Percentiles rank a stretch among this genome's conserved stretches.
phyloP scores from a whole-genome alignment of 1,140 invertebrate species.

The Prorops nasuta region DNA sequence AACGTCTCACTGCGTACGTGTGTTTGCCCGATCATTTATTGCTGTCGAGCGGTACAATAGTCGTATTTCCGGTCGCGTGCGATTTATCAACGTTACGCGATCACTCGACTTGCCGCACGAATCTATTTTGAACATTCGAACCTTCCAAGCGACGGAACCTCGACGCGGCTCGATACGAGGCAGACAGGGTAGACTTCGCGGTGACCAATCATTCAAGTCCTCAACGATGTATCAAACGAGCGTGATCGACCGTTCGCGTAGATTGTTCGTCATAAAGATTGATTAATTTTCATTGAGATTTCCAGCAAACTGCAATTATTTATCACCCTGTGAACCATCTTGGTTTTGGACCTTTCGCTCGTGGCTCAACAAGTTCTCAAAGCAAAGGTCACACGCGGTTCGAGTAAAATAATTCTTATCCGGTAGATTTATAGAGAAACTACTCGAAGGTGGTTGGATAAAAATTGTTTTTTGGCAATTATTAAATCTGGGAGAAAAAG shows the following conservation, averaged over 20 bases:
- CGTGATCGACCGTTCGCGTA: not conserved
- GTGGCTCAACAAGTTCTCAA: too few species aligned
- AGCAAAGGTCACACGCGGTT: too few species aligned
- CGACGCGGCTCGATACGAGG: too few species aligned
- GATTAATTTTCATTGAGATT: not conserved
- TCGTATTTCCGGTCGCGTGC: constrained; percentile 14
- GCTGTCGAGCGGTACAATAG: constrained; percentile 22
- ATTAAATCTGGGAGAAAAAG: too few species aligned
- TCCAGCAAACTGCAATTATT: constrained; percentile 1
- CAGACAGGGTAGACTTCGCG: not conserved
- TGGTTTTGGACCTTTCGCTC: too few species aligned
- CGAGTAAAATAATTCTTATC: too few species aligned
- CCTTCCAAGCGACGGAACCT: constrained; percentile 12
- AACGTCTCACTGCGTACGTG: too few species aligned
- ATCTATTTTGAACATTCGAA: constrained; percentile 12
- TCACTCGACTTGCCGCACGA: constrained; percentile 5
- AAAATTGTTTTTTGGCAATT: too few species aligned
- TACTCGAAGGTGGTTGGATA: too few species aligned
- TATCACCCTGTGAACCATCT: not conserved
- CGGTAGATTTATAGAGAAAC: too few species aligned
- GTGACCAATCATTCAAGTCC: not conserved
- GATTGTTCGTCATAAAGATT: not conserved
- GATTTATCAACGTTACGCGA: constrained; percentile 13
- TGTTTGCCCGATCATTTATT: constrained; percentile 24
- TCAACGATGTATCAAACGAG: not conserved